Conservation (phyloP, 2,113 vertebrate genomes). For the Typhlomys cinereus region DNA sequence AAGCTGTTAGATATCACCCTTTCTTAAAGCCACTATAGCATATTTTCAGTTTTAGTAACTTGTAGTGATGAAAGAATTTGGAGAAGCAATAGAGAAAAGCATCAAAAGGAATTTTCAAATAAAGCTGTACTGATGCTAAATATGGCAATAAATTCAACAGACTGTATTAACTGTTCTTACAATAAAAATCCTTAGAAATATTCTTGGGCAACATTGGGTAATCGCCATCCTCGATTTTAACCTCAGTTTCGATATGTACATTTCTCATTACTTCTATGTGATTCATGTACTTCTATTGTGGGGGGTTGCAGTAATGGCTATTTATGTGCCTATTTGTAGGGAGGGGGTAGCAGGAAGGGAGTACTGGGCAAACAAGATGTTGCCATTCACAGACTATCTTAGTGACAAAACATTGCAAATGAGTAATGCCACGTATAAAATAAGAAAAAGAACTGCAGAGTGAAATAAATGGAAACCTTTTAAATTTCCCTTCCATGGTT, state of each 20-base stretch:
- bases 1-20: background rate
- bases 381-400: background rate
- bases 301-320: background rate
- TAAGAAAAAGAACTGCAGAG: slow-evolving; percentile 30
- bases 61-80: background rate
- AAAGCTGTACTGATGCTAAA: background rate
- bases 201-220: background rate
- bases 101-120: background rate
- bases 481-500: slow-evolving; percentile 60
- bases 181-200: slow-evolving; percentile 5
- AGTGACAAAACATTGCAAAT: slow-evolving; percentile 33
- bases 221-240: slow-evolving; percentile 49
- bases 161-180: background rate
- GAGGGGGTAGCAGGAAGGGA: background rate
- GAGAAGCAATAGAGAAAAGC: background rate
- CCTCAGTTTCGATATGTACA: background rate
- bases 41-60: slow-evolving; percentile 42
- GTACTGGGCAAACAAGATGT: slow-evolving; percentile 28
- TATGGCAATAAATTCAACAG: background rate
- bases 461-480: slow-evolving; percentile 63
- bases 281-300: background rate
- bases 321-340: background rate
- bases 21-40: background rate
- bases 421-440: slow-evolving; percentile 19
- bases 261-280: slow-evolving; percentile 15